Evolutionary conservation across 92 coral and sea anemone genomes (phyloP).

Genomic region (Siderastrea siderea): DNA sequence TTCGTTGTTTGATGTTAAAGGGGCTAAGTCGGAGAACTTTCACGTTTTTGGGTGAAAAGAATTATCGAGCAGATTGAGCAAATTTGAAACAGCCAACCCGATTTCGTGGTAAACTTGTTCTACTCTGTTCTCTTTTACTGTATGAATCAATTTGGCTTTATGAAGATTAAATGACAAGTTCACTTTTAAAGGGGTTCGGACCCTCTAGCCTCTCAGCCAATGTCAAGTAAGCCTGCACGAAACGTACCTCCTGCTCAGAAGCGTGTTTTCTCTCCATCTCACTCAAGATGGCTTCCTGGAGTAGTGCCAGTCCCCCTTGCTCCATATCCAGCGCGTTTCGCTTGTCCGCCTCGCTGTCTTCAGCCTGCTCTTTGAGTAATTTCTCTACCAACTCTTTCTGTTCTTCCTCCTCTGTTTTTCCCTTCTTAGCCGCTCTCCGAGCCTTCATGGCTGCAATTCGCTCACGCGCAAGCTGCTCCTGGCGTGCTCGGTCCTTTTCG

Average conservation of each 20-base stretch:
- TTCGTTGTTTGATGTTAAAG: no score
- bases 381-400: slow-evolving; percentile 76
- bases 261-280: slow-evolving; percentile 96
- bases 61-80: no score
- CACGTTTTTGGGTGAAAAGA: no score
- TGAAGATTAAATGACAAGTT: no score
- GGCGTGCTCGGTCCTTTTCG: slow-evolving; percentile 93
- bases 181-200: no score
- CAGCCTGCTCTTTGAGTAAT: slow-evolving; percentile 79
- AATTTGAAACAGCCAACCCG: no score
- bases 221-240: slow-evolving; percentile 3
- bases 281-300: slow-evolving; percentile 91
- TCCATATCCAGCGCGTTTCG: slow-evolving; percentile 86
- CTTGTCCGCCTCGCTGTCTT: slow-evolving; percentile 80
- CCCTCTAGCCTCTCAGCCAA: background rate
- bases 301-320: slow-evolving; percentile 86
- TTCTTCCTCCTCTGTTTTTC: slow-evolving; percentile 70
- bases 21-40: no score
- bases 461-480: slow-evolving; percentile 96
- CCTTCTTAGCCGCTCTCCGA: slow-evolving; percentile 76
- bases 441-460: slow-evolving; percentile 96
- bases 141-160: no score
- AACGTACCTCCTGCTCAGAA: slow-evolving; percentile 91
- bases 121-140: no score
- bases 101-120: no score